Percentiles rank a stretch among this genome's conserved stretches.
These are phyloP conservation scores for Oreotrochilus melanogaster DNA, from an alignment of 2,113 vertebrate species.

Conservation along the genomic window DNA sequence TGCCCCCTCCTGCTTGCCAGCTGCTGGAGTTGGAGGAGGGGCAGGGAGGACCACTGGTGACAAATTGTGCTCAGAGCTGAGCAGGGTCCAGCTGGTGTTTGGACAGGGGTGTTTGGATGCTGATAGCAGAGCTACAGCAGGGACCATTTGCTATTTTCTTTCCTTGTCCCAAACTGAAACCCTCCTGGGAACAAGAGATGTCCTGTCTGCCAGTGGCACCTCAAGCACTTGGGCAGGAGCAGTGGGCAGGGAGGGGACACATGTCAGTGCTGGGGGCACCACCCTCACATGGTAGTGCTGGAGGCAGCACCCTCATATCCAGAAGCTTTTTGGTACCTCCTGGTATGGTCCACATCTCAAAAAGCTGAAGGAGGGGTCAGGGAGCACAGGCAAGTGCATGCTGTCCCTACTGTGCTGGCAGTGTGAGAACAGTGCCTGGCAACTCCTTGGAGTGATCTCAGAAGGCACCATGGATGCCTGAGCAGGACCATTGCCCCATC, in stretches of 20 bases:
- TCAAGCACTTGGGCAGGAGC: rapidly evolving
- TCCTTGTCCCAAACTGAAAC: slow-evolving; percentile 16
- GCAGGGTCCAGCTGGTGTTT: background rate
- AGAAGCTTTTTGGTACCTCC: background rate
- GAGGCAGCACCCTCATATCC: rapidly evolving
- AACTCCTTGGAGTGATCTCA: background rate
- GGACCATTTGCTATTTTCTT: slow-evolving; percentile 77
- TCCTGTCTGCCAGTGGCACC: background rate
- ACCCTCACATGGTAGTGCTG: too few relatives aligned
- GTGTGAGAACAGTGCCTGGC: background rate
- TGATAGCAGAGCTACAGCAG: slow-evolving; percentile 27
- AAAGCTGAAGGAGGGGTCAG: background rate
- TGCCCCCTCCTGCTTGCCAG: slow-evolving; percentile 25
- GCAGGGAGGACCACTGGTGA: slow-evolving; percentile 34
- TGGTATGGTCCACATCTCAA: background rate
- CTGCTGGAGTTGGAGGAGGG: slow-evolving; percentile 40
- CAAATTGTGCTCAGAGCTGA: slow-evolving; percentile 64
- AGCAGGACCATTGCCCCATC: background rate
- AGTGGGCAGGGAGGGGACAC: rapidly evolving
- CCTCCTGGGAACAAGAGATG: background rate
- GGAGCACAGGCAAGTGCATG: rapidly evolving
- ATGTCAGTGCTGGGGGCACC: background rate
- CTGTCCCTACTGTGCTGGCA: background rate
- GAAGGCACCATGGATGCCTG: background rate
- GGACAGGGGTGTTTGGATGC: slow-evolving; percentile 65